phyloP scores from a whole-genome alignment of 2,888 invertebrate genomes.

The Epinotia demarniana region DNA sequence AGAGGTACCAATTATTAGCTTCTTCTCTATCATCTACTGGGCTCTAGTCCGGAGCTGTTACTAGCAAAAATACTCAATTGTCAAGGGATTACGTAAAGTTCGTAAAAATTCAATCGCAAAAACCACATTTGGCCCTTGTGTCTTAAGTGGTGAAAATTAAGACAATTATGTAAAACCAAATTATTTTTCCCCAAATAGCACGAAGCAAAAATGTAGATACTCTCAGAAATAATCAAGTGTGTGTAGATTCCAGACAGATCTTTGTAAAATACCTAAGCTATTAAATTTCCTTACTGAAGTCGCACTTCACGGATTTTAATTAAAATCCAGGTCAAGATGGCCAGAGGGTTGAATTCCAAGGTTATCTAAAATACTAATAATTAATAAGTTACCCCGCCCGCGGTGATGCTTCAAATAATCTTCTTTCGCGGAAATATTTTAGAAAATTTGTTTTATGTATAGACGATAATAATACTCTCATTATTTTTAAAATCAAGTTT shows the following conservation, averaged over 20 bases:
- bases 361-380: slow-evolving; percentile 35
- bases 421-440: background rate
- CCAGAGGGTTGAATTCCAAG: slow-evolving; percentile 22
- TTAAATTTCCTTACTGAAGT: slow-evolving; percentile 45
- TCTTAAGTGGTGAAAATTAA: background rate
- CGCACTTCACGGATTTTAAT: slow-evolving; percentile 42
- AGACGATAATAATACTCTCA: too few species aligned
- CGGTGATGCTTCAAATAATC: slow-evolving; percentile 18
- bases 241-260: slow-evolving; percentile 32
- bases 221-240: slow-evolving; percentile 36
- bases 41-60: too few species aligned
- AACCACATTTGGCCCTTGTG: background rate
- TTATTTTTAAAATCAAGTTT: too few species aligned
- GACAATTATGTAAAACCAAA: background rate
- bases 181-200: background rate
- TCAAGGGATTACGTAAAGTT: background rate
- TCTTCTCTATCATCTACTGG: too few species aligned
- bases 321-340: slow-evolving; percentile 43
- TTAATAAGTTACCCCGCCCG: slow-evolving; percentile 19
- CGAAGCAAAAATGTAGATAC: slow-evolving; percentile 4
- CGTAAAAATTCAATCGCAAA: background rate
- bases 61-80: too few species aligned
- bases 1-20: too few species aligned
- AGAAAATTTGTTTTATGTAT: background rate
- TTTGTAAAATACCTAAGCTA: slow-evolving; percentile 41